A percentile compares a stretch with the other conserved stretches of the same genome.
Conservation (phyloP, 2,797 vertebrate genomes). For the Varecia variegata region DNA sequence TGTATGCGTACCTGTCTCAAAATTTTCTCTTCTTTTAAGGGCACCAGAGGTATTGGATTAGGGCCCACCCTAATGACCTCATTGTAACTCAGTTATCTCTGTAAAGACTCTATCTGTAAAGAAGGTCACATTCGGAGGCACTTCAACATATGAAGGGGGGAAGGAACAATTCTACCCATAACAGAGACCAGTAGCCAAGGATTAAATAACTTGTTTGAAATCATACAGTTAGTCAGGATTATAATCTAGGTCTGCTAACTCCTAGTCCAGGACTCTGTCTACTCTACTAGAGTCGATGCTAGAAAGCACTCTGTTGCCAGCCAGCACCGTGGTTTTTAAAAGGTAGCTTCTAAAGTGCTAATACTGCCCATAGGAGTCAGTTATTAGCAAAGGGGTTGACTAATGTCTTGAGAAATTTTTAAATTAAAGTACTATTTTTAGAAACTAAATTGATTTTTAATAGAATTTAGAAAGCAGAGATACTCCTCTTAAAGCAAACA, state of each 20-base stretch:
- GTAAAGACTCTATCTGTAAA: background rate
- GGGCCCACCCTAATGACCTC: background rate
- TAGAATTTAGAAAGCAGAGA: slow-evolving; percentile 43
- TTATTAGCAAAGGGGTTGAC: slow-evolving; percentile 17
- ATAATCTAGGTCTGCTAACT: background rate
- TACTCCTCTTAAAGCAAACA: slow-evolving; percentile 3
- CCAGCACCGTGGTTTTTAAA: background rate
- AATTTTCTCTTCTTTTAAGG: background rate
- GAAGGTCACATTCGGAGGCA: background rate
- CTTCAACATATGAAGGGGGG: background rate
- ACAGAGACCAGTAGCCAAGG: background rate
- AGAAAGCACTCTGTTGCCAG: background rate
- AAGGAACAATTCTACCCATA: background rate
- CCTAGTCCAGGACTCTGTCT: background rate
- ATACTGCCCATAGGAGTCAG: background rate
- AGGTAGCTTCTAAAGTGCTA: background rate
- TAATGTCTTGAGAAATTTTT: slow-evolving; percentile 40
- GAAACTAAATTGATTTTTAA: slow-evolving; percentile 48
- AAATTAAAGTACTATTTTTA: slow-evolving; percentile 23
- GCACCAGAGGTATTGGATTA: background rate
- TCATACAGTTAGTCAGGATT: background rate
- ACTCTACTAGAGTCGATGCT: background rate
- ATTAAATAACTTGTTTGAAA: background rate
- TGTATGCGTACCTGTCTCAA: background rate
- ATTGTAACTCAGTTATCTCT: background rate